Conservation (phyloP, 2,888 invertebrate genomes). For the Neoascia interrupta region DNA sequence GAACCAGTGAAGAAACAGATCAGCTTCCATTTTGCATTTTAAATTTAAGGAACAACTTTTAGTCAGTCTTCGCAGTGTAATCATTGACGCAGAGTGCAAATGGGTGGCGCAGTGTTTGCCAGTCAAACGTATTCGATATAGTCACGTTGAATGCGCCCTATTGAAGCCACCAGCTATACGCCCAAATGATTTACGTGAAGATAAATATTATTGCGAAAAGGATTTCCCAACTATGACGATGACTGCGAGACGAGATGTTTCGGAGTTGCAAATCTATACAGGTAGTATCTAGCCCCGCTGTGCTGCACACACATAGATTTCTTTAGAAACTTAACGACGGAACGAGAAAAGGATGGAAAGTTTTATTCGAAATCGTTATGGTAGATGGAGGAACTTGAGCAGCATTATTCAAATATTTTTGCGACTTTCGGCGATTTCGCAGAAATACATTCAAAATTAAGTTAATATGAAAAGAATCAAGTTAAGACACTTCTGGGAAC, state of each 20-base stretch:
- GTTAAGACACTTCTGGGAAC: too few species aligned
- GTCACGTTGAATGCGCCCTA: constrained; percentile 12
- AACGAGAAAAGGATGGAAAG: too few species aligned
- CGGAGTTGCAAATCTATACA: not conserved
- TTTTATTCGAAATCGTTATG: too few species aligned
- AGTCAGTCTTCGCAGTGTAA: constrained; percentile 30
- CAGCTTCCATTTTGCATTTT: constrained; percentile 32
- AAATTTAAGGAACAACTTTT: constrained; percentile 24
- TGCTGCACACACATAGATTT: too few species aligned
- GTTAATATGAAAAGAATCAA: too few species aligned
- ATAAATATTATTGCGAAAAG: constrained; percentile 41
- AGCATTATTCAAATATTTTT: too few species aligned
- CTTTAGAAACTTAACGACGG: too few species aligned
- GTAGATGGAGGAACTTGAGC: too few species aligned
- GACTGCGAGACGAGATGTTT: too few species aligned
- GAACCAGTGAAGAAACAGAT: not conserved
- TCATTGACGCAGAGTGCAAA: not conserved
- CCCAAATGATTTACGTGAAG: constrained; percentile 30
- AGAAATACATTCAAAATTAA: too few species aligned
- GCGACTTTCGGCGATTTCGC: too few species aligned
- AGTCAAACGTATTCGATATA: constrained; percentile 28
- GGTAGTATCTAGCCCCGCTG: too few species aligned
- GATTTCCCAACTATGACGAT: constrained; percentile 13
- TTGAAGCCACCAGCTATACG: constrained; percentile 7
- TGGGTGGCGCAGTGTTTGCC: constrained; percentile 7